These are phyloP conservation scores for Gymnarchus niloticus DNA, from an alignment of 2,113 vertebrate genomes.

Conservation along the genomic window DNA sequence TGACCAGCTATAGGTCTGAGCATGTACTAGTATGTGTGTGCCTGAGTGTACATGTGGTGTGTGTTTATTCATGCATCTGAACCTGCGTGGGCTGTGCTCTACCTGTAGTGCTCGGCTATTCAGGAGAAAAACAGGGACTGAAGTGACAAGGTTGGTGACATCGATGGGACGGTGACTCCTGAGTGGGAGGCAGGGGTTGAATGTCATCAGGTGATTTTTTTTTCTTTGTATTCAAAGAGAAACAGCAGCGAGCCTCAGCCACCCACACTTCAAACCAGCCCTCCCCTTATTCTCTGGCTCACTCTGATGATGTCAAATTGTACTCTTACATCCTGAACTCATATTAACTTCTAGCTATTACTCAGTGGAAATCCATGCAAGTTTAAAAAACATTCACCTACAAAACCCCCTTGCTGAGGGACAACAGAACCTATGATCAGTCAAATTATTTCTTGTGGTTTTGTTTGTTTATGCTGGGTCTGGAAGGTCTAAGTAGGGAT, in stretches of 20 bases:
- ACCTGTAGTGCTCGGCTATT: neutral
- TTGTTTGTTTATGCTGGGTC: neutral
- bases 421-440: neutral
- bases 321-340: neutral
- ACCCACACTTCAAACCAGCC: neutral
- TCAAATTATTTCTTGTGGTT: neutral
- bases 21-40: neutral
- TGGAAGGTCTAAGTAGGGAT: neutral
- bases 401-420: neutral
- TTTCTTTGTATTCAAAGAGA: slow-evolving; percentile 1
- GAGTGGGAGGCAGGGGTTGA: neutral
- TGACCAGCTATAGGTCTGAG: too few relatives aligned
- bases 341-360: neutral
- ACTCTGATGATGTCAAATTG: neutral
- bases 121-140: neutral
- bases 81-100: slow-evolving; percentile 13
- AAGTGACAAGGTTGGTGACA: neutral
- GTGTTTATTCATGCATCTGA: neutral
- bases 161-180: neutral
- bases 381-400: neutral
- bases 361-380: neutral
- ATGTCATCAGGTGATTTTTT: neutral
- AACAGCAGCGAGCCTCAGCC: neutral
- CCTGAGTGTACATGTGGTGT: neutral
- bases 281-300: neutral